Evolutionary conservation across 2,797 vertebrate genomes (phyloP), one percentile per base, ranked within the genome.

Genomic region (Jordanella pulchra): DNA sequence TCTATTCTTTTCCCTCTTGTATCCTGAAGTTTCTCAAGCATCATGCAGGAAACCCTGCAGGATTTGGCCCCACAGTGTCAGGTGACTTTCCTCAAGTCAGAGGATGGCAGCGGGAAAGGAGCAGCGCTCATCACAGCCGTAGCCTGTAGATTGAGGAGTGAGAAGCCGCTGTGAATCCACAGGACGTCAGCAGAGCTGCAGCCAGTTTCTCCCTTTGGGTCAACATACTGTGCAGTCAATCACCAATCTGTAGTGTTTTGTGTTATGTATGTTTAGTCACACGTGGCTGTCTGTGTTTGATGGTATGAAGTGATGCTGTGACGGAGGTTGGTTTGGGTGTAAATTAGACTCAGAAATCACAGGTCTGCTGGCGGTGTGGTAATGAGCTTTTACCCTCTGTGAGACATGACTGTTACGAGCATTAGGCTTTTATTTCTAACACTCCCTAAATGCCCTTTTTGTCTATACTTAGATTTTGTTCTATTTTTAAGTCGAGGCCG

Each of bases 21-120:
- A 2, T n/a, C 30, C 47, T 66, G 0, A 71, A 99, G 98, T 91
- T 99, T 99, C 91, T 95, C 97, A 65, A 91, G 87, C 42, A 60
- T 97, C 73, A 94, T 99, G 96, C 94, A 94, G 0, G 94, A 97
- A 72, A 98, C 97, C 0, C 90, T 99, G 80, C 93, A 91, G 82
- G 94, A 95, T 75, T 75, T 99, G 92, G 95, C 97, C 0, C 97
- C 97, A 0, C 92, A 95, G 81, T 99, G 97, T 1, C 92, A 96
- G 0, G 97, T 99, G 86, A 94, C 94, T 15, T 97, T 99, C 86
- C 88, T 97, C 69, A 96, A 96, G 87, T 99, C 97, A 0, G 97
- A 99, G 79, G 97, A 99, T 0, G 97, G 98, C 82, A 99, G 98
- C 0, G 97, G 98, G 45, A 99, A 98, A 67, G 98, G 97, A 0